Evolutionary conservation across 92 coral and sea anemone genomes (phyloP), one percentile per base, ranked within the genome.

Genomic region (Porites rus): DNA sequence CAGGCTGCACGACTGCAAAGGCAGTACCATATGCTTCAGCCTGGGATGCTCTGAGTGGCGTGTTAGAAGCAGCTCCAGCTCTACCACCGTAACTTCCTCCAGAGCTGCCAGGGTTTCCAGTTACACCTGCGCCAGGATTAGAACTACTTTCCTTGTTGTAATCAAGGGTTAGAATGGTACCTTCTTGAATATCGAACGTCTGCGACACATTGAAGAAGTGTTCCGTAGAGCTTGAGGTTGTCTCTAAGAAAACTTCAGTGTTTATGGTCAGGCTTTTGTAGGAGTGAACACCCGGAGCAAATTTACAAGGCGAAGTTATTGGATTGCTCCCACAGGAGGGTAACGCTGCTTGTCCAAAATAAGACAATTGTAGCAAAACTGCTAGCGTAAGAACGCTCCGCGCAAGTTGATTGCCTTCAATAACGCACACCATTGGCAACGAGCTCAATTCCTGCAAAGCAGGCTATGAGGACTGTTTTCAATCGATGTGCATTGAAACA

Each of bases 1-100:
- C 98, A 16, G 95, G 78, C 59, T 79, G 71, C 10, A 87, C 64
- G 7, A 90, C 95, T 68, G 64, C 89, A 74, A 92, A 85, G 1
- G 92, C 87, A 51, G 76, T 86, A 3, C 89, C 98, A 76, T 94
- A 94, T 21, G 95, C 88, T 38, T 79, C 77, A 58, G 95, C 92
- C 83, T 94, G 95, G 65, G 87, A 25, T 22, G 89, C 21, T 50
- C 91, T 69, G 8, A 94, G 91, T 1, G 83, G 51, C 88, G 89
- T 84, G 51, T 91, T 81, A 1, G 95, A 72, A 6, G 95, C 95
- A 14, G 90, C 87, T 10, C 98, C 98, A 19, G 95, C 98, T 51
- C 98, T 92, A 62, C 98, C 98, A 7, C 98, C 98, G 51, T 78
- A 92, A 79, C 98, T 94, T 13, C 98, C 98, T 6, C 98, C 98